phyloP scores from a whole-genome alignment of 64 coral and sea anemone genomes.

The Trachythela sp. region DNA sequence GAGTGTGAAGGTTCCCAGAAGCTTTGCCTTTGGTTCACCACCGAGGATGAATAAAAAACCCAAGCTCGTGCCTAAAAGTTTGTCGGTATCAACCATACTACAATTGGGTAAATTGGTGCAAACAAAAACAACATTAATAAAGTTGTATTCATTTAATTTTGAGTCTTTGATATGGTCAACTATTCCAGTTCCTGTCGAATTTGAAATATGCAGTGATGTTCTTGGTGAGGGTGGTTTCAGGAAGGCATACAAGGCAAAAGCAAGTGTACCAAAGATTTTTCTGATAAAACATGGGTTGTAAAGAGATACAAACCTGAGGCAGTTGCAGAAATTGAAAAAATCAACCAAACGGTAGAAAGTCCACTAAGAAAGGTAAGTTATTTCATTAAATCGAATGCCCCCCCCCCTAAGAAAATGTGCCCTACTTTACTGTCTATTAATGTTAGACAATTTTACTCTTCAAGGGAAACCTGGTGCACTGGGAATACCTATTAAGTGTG shows the following conservation, averaged over 20 bases:
- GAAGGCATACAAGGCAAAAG: constrained; percentile 46
- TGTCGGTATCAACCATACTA: constrained; percentile 39
- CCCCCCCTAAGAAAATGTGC: no score
- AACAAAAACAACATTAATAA: constrained; percentile 32
- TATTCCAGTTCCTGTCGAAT: constrained; percentile 37
- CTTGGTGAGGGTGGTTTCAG: constrained; percentile 49
- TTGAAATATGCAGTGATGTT: constrained; percentile 31
- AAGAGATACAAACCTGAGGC: constrained; percentile 50
- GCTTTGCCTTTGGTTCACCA: background rate
- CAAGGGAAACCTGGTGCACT: no score
- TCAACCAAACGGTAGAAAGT: constrained; percentile 47
- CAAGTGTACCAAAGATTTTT: constrained; percentile 29
- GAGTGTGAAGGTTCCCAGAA: no score
- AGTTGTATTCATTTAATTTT: constrained; percentile 13
- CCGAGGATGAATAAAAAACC: no score
- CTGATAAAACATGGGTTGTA: constrained; percentile 38
- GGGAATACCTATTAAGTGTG: no score
- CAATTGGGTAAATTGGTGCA: constrained; percentile 46
- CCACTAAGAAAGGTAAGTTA: constrained; percentile 40
- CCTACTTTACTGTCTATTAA: no score
- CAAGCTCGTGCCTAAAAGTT: constrained; percentile 25
- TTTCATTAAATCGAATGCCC: no score
- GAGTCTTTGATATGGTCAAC: constrained; percentile 36
- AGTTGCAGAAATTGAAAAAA: constrained; percentile 28
- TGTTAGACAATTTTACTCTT: no score